These are phyloP conservation scores for Pectinophora gossypiella DNA, from an alignment of 1,140 invertebrate genomes.

Conservation along the genomic window DNA sequence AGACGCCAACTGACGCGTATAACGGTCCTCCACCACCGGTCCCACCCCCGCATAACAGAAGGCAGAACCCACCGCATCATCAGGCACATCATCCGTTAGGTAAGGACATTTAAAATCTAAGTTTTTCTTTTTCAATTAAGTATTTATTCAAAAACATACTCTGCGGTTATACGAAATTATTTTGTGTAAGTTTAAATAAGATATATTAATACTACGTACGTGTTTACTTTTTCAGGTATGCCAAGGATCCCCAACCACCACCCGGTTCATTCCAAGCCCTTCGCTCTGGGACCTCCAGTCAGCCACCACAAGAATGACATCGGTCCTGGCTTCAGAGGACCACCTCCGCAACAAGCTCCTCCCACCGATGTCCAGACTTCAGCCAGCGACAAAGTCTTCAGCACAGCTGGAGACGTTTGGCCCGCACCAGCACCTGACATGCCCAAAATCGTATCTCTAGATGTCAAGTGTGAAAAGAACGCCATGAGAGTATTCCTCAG, in stretches of 20 bases:
- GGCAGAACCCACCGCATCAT: conserved; percentile 73
- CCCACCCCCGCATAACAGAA: conserved; percentile 58
- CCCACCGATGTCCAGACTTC: conserved; percentile 70
- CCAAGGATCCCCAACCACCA: conserved; percentile 70
- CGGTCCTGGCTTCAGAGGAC: conserved; percentile 78
- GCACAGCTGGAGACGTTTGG: conserved; percentile 86
- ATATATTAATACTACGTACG: not conserved
- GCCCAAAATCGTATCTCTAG: conserved; percentile 93
- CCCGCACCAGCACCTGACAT: conserved; percentile 87
- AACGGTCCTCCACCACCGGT: conserved; percentile 69
- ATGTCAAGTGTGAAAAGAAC: conserved; percentile 96
- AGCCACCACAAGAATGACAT: conserved; percentile 71
- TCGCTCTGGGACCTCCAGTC: conserved; percentile 64
- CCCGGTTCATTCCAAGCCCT: conserved; percentile 66
- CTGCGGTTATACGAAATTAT: not conserved
- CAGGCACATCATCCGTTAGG: conserved; percentile 73
- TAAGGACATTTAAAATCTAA: conserved; percentile 11
- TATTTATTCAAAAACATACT: not conserved
- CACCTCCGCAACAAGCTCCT: conserved; percentile 76
- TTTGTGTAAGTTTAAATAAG: not conserved
- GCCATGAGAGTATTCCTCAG: conserved; percentile 94
- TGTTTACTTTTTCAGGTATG: conserved; percentile 49
- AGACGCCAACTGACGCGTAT: conserved; percentile 73
- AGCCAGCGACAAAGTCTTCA: conserved; percentile 70
- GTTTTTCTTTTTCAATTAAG: not conserved